Conservation (phyloP, 2,797 vertebrate genomes). For the Hypotaenidia okinawae region DNA sequence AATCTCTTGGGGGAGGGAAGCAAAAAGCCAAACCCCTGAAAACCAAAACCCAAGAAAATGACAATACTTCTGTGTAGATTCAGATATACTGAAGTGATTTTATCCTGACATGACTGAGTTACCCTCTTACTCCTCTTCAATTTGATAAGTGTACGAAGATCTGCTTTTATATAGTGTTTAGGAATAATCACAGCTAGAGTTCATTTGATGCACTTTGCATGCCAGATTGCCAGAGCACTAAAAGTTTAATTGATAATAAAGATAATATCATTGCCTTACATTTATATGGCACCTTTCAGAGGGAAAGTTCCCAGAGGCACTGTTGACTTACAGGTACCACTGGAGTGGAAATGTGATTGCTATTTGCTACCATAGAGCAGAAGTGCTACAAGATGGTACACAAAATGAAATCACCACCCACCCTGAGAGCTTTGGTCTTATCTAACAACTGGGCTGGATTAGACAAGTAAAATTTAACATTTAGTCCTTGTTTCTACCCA, state of each 20-base stretch:
- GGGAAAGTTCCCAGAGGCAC: constrained; percentile 53
- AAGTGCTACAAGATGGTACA: not conserved
- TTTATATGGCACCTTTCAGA: constrained; percentile 25
- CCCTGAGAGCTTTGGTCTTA: not conserved
- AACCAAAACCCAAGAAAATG: not conserved
- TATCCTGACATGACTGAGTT: not conserved
- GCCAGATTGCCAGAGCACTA: constrained; percentile 69
- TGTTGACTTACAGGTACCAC: constrained; percentile 36
- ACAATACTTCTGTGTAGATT: not conserved
- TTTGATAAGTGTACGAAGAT: constrained; percentile 58
- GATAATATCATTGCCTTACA: constrained; percentile 44
- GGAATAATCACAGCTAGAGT: constrained; percentile 70
- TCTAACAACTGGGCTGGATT: not conserved
- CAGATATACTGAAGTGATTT: not conserved
- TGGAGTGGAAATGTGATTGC: not conserved
- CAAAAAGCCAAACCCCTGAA: no score
- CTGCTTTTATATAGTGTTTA: constrained; percentile 35
- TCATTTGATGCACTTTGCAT: constrained; percentile 41
- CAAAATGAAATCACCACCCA: not conserved
- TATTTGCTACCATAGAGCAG: not conserved
- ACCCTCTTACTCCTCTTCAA: constrained; percentile 4
- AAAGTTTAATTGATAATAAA: constrained; percentile 79
- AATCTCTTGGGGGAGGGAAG: not conserved
- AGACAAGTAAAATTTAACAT: not conserved
- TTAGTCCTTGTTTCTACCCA: not conserved